These are phyloP conservation scores for Drosophila watanabei DNA, from an alignment of 1,140 invertebrate species.

Conservation along the genomic window DNA sequence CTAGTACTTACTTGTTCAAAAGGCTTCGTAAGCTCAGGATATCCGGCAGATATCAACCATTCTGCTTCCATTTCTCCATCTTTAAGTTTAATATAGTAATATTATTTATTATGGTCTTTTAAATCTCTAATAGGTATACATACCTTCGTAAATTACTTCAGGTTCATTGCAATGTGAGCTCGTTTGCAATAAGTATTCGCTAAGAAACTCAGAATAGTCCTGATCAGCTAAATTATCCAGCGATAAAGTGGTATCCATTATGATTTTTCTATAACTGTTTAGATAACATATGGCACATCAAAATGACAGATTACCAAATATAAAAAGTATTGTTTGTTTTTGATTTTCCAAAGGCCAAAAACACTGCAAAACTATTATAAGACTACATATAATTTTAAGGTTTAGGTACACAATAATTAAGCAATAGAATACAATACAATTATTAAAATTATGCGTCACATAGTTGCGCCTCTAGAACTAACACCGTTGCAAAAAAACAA, in stretches of 20 bases:
- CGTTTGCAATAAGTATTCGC: slow-evolving; percentile 80
- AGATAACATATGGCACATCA: slow-evolving; percentile 68
- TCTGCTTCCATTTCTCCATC: slow-evolving; percentile 85
- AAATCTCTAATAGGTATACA: slow-evolving; percentile 4
- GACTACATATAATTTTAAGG: not conserved
- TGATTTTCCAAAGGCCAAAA: not conserved
- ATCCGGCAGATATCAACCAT: slow-evolving; percentile 81
- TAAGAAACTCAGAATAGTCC: slow-evolving; percentile 83
- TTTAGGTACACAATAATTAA: too few species aligned
- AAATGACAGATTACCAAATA: not conserved
- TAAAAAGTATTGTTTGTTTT: not conserved
- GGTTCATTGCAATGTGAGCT: slow-evolving; percentile 72
- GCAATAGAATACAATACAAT: too few species aligned
- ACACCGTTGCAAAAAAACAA: too few species aligned
- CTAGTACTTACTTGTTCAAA: slow-evolving; percentile 72
- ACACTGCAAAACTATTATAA: not conserved
- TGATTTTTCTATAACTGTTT: slow-evolving; percentile 25
- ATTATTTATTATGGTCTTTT: not conserved
- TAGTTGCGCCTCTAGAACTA: too few species aligned
- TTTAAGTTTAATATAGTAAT: slow-evolving; percentile 26
- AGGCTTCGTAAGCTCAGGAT: slow-evolving; percentile 83
- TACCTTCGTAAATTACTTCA: slow-evolving; percentile 81
- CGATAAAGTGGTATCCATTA: slow-evolving; percentile 69
- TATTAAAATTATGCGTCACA: too few species aligned
- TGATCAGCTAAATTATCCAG: slow-evolving; percentile 76